These are phyloP conservation scores for Eumerus sabulonum DNA, from an alignment of 2,888 invertebrate genomes.

Conservation along the genomic window DNA sequence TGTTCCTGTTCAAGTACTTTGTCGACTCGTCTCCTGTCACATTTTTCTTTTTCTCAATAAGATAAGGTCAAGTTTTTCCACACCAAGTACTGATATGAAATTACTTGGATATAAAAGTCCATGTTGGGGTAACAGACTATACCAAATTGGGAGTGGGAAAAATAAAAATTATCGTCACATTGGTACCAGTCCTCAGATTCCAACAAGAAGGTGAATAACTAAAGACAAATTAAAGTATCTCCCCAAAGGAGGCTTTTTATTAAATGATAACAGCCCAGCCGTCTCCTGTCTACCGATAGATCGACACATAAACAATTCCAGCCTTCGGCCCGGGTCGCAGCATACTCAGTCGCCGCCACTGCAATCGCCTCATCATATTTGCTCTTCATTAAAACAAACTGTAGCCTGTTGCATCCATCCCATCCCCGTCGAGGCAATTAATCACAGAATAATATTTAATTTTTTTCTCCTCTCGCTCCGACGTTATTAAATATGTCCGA, in stretches of 20 bases:
- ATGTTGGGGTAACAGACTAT: constrained; percentile 29
- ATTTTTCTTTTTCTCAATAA: no score
- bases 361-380: constrained; percentile 61
- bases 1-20: no score
- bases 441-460: constrained; percentile 64
- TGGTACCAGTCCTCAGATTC: constrained; percentile 11
- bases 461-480: constrained; percentile 12
- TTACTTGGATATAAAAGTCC: constrained; percentile 36
- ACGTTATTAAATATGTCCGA: constrained; percentile 47
- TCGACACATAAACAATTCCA: neutral
- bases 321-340: neutral
- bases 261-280: constrained; percentile 63
- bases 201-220: neutral
- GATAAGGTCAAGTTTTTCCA: no score
- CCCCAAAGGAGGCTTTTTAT: constrained; percentile 56
- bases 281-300: constrained; percentile 36
- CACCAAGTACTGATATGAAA: neutral
- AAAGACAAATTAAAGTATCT: constrained; percentile 2
- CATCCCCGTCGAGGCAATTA: constrained; percentile 42
- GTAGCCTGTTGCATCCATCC: constrained; percentile 38
- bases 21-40: no score
- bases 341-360: neutral
- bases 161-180: constrained; percentile 25
- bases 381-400: constrained; percentile 66
- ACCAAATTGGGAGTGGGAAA: constrained; percentile 1